Base-by-base conservation (phyloP, 1,140 invertebrate species). In the Psilanteris sp. region DNA sequence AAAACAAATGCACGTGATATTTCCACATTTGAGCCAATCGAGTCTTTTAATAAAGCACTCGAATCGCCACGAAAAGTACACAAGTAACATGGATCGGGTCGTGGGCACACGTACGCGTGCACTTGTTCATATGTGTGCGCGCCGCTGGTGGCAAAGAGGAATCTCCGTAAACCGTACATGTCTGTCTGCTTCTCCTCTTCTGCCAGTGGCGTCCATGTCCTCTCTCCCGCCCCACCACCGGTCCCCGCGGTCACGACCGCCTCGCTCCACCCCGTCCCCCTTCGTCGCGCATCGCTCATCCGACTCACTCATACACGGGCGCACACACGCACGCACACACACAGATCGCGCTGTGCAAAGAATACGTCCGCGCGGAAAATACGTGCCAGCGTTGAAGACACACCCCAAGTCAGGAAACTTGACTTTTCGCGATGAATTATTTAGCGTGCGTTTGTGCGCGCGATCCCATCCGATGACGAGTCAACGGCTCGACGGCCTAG, bases 231-330 rank as follows among this genome's bases (percentile, higher is more conserved):
- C 79, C 80, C 84, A 80, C 82, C 81, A 80, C 77, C 74, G 78
- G 73, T 68, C 70, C n/a, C 81, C 83, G 77, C 77, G 67, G 70
- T 81, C 78, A 66, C 83, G 79, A 81, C 81, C 83, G 81, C 82
- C 83, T 83, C 26, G 18, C 14, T 10, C 37, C 18, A 9, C 27
- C 83, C 76, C 79, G 79, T 76, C 82, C 9, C 44, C 26, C 39
- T 24, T 67, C 66, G 52, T 70, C 32, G 32, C 66, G 66, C 66
- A 59, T 70, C 66, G 52, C 36, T 70, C 66, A 39, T 59, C 29
- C 52, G 43, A 59, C 54, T 70, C 44, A 37, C 64, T 29, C 41
- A 46, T 18, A 66, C 48, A 34, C 0, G 1, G 11, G 4, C n/a
- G n/a, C 41, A 46, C 20, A 66, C 48, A 34, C 0, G 1, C 8